Base-by-base conservation (phyloP, 2,888 invertebrate species). In the Choreutis nemorana region DNA sequence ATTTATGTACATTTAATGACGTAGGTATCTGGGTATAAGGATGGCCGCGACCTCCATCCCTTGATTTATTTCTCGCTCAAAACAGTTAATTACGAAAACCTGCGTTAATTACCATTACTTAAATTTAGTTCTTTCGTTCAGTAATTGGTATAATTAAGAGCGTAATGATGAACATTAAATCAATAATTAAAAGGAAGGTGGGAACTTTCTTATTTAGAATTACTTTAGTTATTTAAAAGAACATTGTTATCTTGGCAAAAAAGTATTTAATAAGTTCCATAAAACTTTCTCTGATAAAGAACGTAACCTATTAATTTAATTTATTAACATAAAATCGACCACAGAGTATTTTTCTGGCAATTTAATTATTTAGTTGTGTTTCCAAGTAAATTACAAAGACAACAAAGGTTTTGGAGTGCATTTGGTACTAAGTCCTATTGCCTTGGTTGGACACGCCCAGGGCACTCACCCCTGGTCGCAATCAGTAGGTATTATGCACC, bases 371-470 rank as follows among this genome's bases (percentile, higher is more conserved):
- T n/a, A n/a, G n/a, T n/a, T n/a, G n/a, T n/a, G n/a, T n/a, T n/a
- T n/a, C n/a, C n/a, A n/a, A n/a, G n/a, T n/a, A n/a, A n/a, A n/a
- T n/a, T n/a, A n/a, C n/a, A n/a, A n/a, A n/a, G n/a, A n/a, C n/a
- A n/a, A n/a, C n/a, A n/a, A n/a, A n/a, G n/a, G n/a, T n/a, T n/a
- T n/a, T n/a, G n/a, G n/a, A n/a, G n/a, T n/a, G n/a, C n/a, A n/a
- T n/a, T n/a, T n/a, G n/a, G n/a, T n/a, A n/a, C n/a, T n/a, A n/a
- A n/a, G n/a, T n/a, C n/a, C n/a, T n/a, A n/a, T n/a, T n/a, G n/a
- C n/a, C n/a, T n/a, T n/a, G n/a, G n/a, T 62, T 59, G 65, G 63
- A 54, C 73, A 71, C 73, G 61, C 73, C 73, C 67, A 71, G 70
- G 65, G 53, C 68, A 63, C 51, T 68, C 55, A 65, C 70, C 65